Conservation (phyloP, 2,797 vertebrate species). For the Liasis olivaceus region DNA sequence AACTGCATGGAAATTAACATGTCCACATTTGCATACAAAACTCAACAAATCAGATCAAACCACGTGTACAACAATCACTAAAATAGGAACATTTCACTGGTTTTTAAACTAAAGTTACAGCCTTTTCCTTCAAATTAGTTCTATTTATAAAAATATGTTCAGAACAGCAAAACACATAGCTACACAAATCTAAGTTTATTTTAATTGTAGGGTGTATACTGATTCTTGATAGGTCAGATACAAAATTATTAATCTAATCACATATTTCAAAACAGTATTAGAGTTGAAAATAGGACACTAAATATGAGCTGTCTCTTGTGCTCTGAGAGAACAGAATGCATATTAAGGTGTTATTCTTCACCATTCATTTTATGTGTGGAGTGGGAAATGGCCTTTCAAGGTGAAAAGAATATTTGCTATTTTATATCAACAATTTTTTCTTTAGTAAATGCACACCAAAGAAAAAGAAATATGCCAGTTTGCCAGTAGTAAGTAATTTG, state of each 20-base stretch:
- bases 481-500: not conserved
- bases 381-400: not conserved
- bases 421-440: not conserved
- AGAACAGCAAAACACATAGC: slow-evolving; percentile 49
- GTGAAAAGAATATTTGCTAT: not conserved
- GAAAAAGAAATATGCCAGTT: not conserved
- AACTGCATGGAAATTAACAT: too few relatives aligned
- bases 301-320: not conserved
- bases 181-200: slow-evolving; percentile 16
- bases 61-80: not conserved
- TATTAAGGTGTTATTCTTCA: not conserved
- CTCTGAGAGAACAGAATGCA: not conserved
- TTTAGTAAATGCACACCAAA: not conserved
- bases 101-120: not conserved
- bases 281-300: not conserved
- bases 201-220: not conserved
- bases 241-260: not conserved
- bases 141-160: slow-evolving; percentile 12
- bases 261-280: not conserved
- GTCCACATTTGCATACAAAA: not conserved
- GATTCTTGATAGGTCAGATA: not conserved
- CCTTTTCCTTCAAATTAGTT: slow-evolving; percentile 46
- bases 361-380: not conserved
- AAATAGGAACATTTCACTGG: not conserved
- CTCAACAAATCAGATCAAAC: not conserved